Evolutionary conservation across 2,797 vertebrate genomes (phyloP).

Genomic region (Cynopterus sphinx): DNA sequence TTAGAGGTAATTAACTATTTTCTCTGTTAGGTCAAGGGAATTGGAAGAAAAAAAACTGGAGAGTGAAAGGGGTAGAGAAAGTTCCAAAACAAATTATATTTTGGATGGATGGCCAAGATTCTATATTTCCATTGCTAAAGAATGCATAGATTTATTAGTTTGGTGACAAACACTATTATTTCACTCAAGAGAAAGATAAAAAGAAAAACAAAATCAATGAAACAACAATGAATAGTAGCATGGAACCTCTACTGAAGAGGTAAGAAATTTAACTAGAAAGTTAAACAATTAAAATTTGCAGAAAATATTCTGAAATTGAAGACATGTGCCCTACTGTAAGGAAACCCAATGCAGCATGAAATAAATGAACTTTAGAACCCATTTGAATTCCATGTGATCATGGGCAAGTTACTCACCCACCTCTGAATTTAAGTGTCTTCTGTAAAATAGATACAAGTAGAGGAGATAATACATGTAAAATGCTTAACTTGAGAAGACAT

Average conservation of each 20-base stretch:
- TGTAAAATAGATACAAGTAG: slow-evolving; percentile 50
- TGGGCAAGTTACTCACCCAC: background rate
- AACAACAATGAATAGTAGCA: slow-evolving; percentile 21
- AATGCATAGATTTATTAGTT: slow-evolving; percentile 23
- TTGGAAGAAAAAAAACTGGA: slow-evolving; percentile 24
- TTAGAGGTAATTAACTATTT: slow-evolving; percentile 16
- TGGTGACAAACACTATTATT: background rate
- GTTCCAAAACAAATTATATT: slow-evolving; percentile 50
- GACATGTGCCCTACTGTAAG: slow-evolving; percentile 13
- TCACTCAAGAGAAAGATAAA: slow-evolving; percentile 33
- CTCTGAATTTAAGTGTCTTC: slow-evolving; percentile 28
- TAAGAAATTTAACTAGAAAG: slow-evolving; percentile 35
- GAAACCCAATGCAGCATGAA: background rate
- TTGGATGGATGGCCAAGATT: slow-evolving; percentile 18
- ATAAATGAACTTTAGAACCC: slow-evolving; percentile 35
- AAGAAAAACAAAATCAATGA: slow-evolving; percentile 13
- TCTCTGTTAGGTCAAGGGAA: background rate
- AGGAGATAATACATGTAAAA: slow-evolving; percentile 30
- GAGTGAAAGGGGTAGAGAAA: background rate
- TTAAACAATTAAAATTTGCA: slow-evolving; percentile 28
- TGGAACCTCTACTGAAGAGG: background rate
- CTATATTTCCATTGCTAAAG: slow-evolving; percentile 15
- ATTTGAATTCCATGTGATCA: background rate
- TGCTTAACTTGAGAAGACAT: slow-evolving; percentile 19
- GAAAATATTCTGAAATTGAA: slow-evolving; percentile 46